Base-by-base conservation (phyloP, 2,113 vertebrate genomes). In the Nibea coibor region DNA sequence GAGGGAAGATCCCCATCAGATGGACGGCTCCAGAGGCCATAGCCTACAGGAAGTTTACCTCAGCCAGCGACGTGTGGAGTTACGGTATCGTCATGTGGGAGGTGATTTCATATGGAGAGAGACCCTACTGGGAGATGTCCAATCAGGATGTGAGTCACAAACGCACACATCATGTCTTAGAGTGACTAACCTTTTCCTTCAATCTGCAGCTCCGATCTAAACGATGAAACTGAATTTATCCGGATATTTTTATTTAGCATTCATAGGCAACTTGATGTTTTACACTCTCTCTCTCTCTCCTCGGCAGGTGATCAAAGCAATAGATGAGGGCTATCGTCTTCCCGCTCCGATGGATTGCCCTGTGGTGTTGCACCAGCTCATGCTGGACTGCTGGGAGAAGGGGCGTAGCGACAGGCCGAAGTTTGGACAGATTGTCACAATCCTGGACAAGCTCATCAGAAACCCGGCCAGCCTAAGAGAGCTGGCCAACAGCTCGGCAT, bases 81-180 rank as follows among this genome's bases (percentile, higher is more conserved):
- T 95, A 95, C 16, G 95, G 95, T 10, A 95, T 95, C 59, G 95
- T 95, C 87, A 95, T 95, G 95, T 95, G 95, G 95, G 94, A 95
- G 88, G 95, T 95, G 83, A 91, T 95, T 75, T 95, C 95, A 22
- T 95, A 95, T 2, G 95, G 95, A 75, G 95, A 95, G 87, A 92
- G 95, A 75, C 95, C 95, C 39, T 95, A 95, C 86, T 95, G 95
- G 95, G 95, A 95, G 89, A 95, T 95, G 95, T 95, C 95, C 81
- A 95, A 95, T 84, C 95, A 95, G 87, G 95, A 95, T 43, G 95
- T 95, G 91, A 94, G 95, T 94, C 63, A 87, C 80, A 72, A 61
- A 83, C 75, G 78, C 57, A 45, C 17, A 45, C 35, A 45, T 31
- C 17, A 59, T 1, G 19, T 17, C 35, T 28, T 48, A 24, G 47